Base-by-base conservation (phyloP, 2,113 vertebrate species). In the Oreotrochilus melanogaster region DNA sequence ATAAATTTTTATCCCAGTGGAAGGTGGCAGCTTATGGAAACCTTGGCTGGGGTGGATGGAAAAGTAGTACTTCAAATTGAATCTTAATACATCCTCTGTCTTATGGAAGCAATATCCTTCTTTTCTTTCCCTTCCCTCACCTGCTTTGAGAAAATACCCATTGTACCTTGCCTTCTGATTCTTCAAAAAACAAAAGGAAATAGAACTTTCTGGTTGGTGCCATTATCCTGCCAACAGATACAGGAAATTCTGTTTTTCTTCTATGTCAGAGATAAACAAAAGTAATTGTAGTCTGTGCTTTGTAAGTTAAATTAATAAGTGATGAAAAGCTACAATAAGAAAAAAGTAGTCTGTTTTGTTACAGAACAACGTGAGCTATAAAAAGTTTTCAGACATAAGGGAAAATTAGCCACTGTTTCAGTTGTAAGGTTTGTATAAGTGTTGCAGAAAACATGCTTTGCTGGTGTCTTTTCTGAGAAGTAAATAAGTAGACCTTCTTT, bases 231-330 rank as follows among this genome's bases (percentile, higher is more conserved):
- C 39, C 39, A 39, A 39, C 39, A 90, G 61, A 69, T 70, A 24
- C 37, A 79, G 39, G 60, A 81, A 82, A 84, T 89, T 75, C 61
- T 88, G 14, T 62, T 94, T 95, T 83, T 75, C 13, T 78, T 70
- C 60, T 78, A 85, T 47, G 78, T 86, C 54, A 88, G 75, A 82
- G 45, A 35, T 78, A 88, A 83, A 33, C 11, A 61, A 89, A 95
- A 86, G 19, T 64, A 89, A 70, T 61, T 56, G 17, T 56, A 78
- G 18, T 47, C 65, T 83, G 12, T 80, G 65, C 74, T 67, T 78
- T 62, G 50, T 85, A 92, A 91, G 72, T 42, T 87, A 94, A 95
- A 94, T 93, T 70, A 62, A 14, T 89, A 88, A 74, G 18, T 75
- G 69, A 87, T 82, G 28, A 85, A 91, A 66, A 94, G 56, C n/a